A percentile compares a stretch with the other conserved stretches of the same genome.
Conservation (phyloP, 1,140 invertebrate genomes). For the Temnothorax curvispinosus region DNA sequence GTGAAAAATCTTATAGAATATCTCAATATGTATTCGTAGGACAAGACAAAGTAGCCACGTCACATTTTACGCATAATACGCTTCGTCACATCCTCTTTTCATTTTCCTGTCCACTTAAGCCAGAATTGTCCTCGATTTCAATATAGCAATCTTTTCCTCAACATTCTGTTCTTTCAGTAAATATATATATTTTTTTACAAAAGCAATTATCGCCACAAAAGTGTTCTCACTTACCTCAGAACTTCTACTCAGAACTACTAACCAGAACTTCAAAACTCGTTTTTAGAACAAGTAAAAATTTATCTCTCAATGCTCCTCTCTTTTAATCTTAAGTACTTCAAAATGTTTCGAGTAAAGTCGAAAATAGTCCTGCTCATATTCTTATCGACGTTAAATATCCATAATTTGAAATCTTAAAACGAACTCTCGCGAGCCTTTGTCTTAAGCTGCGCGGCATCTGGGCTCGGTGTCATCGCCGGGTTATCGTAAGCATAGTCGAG, state of each 20-base stretch:
- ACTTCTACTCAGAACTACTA: too few relatives aligned
- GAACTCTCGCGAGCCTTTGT: conserved; percentile 81
- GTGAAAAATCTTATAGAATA: conserved; percentile 23
- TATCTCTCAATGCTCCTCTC: neutral
- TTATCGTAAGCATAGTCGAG: conserved; percentile 91
- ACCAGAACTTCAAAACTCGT: neutral
- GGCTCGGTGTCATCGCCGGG: conserved; percentile 88
- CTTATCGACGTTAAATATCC: neutral
- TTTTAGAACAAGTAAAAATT: neutral
- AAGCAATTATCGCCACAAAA: conserved; percentile 4
- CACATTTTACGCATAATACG: conserved; percentile 3
- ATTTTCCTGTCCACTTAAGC: conserved; percentile 13
- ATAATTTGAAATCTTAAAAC: conserved; percentile 70
- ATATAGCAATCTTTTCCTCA: neutral
- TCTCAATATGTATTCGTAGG: neutral
- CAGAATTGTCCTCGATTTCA: neutral
- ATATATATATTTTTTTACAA: neutral
- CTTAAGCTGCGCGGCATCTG: conserved; percentile 80
- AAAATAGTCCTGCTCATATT: neutral
- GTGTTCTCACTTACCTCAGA: neutral
- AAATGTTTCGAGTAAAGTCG: neutral
- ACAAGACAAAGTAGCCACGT: conserved; percentile 3
- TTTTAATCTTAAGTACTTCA: neutral
- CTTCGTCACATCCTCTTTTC: conserved; percentile 34
- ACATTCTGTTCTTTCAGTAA: neutral